A percentile compares a stretch with the other conserved stretches of the same genome.
These are phyloP conservation scores for Philotrypesis tridentata DNA, from an alignment of 1,140 invertebrate species.

Conservation along the genomic window DNA sequence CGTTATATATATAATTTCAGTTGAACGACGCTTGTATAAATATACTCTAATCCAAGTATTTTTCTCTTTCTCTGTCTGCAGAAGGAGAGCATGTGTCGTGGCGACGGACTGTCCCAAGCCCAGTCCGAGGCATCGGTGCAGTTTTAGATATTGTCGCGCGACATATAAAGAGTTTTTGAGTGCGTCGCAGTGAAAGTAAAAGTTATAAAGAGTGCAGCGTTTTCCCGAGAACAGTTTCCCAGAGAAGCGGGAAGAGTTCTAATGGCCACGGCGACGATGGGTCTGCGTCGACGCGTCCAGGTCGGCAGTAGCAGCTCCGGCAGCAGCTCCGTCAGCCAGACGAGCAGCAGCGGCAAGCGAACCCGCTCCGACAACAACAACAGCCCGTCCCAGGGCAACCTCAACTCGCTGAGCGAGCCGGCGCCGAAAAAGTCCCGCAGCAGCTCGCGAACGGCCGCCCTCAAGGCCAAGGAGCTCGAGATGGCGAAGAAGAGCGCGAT, in stretches of 20 bases:
- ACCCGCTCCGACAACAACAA: slow-evolving; percentile 72
- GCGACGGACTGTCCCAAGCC: neutral
- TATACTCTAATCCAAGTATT: too few relatives aligned
- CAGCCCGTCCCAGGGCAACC: slow-evolving; percentile 70
- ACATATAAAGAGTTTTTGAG: neutral
- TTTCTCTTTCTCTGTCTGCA: neutral
- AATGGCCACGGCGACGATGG: slow-evolving; percentile 72
- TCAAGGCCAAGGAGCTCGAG: slow-evolving; percentile 52
- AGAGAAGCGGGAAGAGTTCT: neutral
- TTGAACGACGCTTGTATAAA: too few relatives aligned
- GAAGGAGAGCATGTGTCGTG: neutral
- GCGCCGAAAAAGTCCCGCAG: slow-evolving; percentile 64
- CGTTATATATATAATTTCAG: neutral
- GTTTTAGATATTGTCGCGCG: neutral
- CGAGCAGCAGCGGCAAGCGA: slow-evolving; percentile 63
- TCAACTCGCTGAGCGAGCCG: slow-evolving; percentile 69
- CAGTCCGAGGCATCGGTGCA: neutral
- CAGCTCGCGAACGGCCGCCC: slow-evolving; percentile 36
- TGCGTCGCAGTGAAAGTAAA: neutral
- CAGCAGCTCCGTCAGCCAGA: slow-evolving; percentile 42
- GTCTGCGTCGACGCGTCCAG: slow-evolving; percentile 69
- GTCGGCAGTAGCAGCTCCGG: slow-evolving; percentile 63
- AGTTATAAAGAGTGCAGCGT: neutral
- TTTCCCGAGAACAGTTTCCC: neutral
- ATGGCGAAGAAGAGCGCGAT: slow-evolving; percentile 52